These are phyloP conservation scores for Acipenser oxyrinchus DNA, from an alignment of 2,797 vertebrate genomes.

Conservation along the genomic window DNA sequence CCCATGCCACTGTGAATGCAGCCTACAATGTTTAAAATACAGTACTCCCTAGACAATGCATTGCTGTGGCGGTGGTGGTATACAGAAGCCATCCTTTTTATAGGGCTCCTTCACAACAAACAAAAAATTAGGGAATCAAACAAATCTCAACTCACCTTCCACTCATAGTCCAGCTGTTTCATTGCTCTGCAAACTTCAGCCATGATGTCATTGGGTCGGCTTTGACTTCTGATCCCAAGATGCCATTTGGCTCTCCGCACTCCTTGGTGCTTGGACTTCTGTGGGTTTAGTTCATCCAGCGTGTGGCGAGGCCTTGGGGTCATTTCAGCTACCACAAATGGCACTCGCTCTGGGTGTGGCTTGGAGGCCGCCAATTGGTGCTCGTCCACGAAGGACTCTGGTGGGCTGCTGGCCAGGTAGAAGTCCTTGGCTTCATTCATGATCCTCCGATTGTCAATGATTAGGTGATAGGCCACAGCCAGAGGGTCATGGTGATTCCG, in stretches of 20 bases:
- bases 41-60: no score
- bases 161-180: slow-evolving; percentile 95
- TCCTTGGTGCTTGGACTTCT: slow-evolving; percentile 94
- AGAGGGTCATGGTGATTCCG: slow-evolving; percentile 92
- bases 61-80: no score
- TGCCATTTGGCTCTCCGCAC: slow-evolving; percentile 97
- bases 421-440: slow-evolving; percentile 98
- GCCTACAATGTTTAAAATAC: no score
- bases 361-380: slow-evolving; percentile 68
- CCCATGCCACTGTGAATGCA: no score
- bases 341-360: slow-evolving; percentile 88
- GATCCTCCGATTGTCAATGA: slow-evolving; percentile 97
- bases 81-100: no score
- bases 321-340: slow-evolving; percentile 79
- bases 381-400: slow-evolving; percentile 91
- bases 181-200: slow-evolving; percentile 95
- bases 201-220: slow-evolving; percentile 95
- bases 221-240: slow-evolving; percentile 93
- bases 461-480: slow-evolving; percentile 92
- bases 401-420: slow-evolving; percentile 91
- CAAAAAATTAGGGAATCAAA: no score
- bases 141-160: slow-evolving; percentile 74
- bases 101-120: no score
- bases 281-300: slow-evolving; percentile 91
- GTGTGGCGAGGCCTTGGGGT: slow-evolving; percentile 83